These are phyloP conservation scores for Nemotelus nigrinus DNA, from an alignment of 2,888 invertebrate species.

Conservation along the genomic window DNA sequence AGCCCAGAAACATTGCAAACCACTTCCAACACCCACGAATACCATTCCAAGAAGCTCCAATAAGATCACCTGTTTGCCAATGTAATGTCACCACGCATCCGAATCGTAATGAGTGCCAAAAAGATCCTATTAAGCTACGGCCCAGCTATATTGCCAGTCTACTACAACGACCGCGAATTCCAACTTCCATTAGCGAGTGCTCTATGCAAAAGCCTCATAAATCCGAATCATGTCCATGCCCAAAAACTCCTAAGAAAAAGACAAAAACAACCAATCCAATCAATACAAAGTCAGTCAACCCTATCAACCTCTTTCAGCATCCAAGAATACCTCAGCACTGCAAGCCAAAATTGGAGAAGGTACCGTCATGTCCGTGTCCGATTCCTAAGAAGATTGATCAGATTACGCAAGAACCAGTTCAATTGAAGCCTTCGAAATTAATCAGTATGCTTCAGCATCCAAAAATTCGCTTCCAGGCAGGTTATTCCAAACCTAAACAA, in stretches of 20 bases:
- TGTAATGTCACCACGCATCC: too few relatives aligned
- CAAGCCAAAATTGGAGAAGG: not conserved
- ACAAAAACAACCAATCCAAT: too few relatives aligned
- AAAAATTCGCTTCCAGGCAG: not conserved
- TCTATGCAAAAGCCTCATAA: too few relatives aligned
- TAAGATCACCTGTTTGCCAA: not conserved
- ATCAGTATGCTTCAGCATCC: not conserved
- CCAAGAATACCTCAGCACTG: not conserved
- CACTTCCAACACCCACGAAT: slow-evolving; percentile 15
- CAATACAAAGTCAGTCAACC: not conserved
- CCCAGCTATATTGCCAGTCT: not conserved
- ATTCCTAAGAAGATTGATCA: not conserved
- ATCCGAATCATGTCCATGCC: too few relatives aligned
- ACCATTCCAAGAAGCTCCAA: not conserved
- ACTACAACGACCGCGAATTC: slow-evolving; percentile 4
- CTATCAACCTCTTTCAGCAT: slow-evolving; percentile 7
- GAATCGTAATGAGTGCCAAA: too few relatives aligned
- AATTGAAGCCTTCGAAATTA: not conserved
- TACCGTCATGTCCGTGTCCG: not conserved
- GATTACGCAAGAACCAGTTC: not conserved
- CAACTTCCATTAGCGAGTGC: not conserved
- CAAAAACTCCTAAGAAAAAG: too few relatives aligned
- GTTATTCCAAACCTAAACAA: not conserved
- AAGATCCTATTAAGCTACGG: too few relatives aligned
- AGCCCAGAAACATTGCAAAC: not conserved